phyloP scores from a whole-genome alignment of 2,113 vertebrate genomes.

The human region DNA sequence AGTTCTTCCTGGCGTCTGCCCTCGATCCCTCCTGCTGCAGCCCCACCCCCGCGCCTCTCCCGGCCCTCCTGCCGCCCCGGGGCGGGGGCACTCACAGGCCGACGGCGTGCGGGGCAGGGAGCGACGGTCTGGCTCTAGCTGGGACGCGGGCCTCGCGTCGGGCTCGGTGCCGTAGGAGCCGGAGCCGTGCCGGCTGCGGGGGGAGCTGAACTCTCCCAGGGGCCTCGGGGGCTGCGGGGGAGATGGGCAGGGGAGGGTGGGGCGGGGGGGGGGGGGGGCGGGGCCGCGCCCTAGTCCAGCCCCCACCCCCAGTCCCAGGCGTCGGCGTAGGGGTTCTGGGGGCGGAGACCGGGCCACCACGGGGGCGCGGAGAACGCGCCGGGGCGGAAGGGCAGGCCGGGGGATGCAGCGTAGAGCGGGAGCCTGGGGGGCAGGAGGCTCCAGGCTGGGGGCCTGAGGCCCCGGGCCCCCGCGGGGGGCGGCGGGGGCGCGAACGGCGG shows the following conservation, averaged over 20 bases:
- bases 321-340: conserved; percentile 40
- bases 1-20: not conserved
- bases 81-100: conserved; percentile 76
- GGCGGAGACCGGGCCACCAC: conserved; percentile 47
- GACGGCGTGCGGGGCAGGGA: conserved; percentile 82
- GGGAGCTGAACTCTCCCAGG: conserved; percentile 79
- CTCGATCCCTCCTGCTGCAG: not conserved
- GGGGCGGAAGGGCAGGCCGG: not conserved
- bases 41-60: not conserved
- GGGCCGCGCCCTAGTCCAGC: conserved; percentile 58
- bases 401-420: conserved; percentile 33
- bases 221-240: conserved; percentile 81
- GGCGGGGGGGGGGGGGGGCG: conserved; percentile 35
- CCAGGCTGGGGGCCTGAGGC: conserved; percentile 1
- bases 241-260: conserved; percentile 66
- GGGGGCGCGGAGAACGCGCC: conserved; percentile 28
- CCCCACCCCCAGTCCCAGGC: conserved; percentile 57
- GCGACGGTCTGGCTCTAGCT: conserved; percentile 76
- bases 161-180: conserved; percentile 79
- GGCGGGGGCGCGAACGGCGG: conserved; percentile 55
- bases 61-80: not conserved
- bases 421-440: conserved; percentile 19
- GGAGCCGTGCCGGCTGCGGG: conserved; percentile 77
- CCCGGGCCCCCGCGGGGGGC: conserved; percentile 51
- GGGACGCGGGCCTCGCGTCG: conserved; percentile 75